phyloP scores from a whole-genome alignment of 2,797 vertebrate genomes.

The Carduelis carduelis region DNA sequence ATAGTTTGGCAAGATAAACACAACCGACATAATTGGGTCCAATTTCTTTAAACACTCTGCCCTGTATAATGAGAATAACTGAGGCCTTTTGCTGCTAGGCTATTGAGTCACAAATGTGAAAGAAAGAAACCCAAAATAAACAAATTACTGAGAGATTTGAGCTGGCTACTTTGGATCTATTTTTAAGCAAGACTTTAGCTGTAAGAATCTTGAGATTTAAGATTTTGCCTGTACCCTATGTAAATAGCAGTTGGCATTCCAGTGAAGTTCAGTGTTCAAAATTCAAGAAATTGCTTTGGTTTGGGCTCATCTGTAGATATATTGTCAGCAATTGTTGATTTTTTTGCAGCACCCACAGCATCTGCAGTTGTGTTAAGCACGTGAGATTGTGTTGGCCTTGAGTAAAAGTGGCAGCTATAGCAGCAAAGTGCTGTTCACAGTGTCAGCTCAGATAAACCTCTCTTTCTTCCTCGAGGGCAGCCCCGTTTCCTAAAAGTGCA shows the following conservation, averaged over 20 bases:
- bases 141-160: neutral
- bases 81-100: neutral
- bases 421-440: conserved; percentile 27
- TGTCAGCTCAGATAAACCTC: conserved; percentile 36
- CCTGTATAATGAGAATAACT: neutral
- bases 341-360: neutral
- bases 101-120: conserved; percentile 11
- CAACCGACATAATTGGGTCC: neutral
- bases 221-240: neutral
- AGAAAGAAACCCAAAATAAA: conserved; percentile 6
- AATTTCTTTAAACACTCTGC: neutral
- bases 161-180: neutral
- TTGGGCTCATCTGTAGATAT: neutral
- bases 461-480: neutral
- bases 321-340: neutral
- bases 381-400: neutral
- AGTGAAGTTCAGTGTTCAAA: neutral
- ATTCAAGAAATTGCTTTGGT: neutral
- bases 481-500: conserved; percentile 19
- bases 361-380: conserved; percentile 1
- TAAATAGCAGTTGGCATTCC: neutral
- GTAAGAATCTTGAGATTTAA: neutral
- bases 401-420: conserved; percentile 39
- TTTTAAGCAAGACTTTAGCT: neutral
- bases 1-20: neutral